Base-by-base conservation (phyloP, 2,888 invertebrate species). In the Mythimna pallens region DNA sequence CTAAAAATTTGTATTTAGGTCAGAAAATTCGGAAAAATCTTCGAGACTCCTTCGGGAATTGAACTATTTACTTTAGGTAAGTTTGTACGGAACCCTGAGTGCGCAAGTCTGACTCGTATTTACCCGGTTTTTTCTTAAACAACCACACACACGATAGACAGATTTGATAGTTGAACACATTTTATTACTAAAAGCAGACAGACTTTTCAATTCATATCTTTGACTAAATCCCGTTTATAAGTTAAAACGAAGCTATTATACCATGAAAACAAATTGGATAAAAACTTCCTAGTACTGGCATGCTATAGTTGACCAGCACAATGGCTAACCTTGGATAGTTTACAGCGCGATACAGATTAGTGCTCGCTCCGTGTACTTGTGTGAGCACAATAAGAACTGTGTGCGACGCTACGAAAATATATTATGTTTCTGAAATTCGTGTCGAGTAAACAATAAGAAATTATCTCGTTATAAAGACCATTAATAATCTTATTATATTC, bases 231-330 rank as follows among this genome's bases (percentile, higher is more conserved):
- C 47, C 61, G 40, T 47, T 34, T 47, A 47, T 20, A 50, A 63
- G 36, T 25, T 47, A 59, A 71, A 43, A 40, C 20, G 12, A 2
- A 65, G 14, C 72, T 20, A 76, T 65, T 78, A 78, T 65, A 64
- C 52, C 65, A 69, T 78, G 43, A 65, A 80, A 74, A 73, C 75
- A 47, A 59, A 79, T 76, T 70, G 81, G 43, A 79, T 79, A 70
- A 76, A 75, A 68, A 61, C 76, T 75, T 67, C 70, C 73, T 62
- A 78, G 55, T 36, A 5, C n/a, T 7, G 22, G 12, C 78, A 36
- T 36, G 54, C 34, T 63, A 22, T 12, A 43, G 40, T 58, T 25
- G 22, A 20, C 47, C 47, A 54, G 17, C 30, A 79, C 76, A 79
- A 79, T 67, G 52, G 59, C n/a, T 61, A 61, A 20, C 79, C 79